Percentiles rank a stretch among this genome's conserved stretches.
Conservation (phyloP, 1,140 invertebrate genomes). For the Augochlora pura region DNA sequence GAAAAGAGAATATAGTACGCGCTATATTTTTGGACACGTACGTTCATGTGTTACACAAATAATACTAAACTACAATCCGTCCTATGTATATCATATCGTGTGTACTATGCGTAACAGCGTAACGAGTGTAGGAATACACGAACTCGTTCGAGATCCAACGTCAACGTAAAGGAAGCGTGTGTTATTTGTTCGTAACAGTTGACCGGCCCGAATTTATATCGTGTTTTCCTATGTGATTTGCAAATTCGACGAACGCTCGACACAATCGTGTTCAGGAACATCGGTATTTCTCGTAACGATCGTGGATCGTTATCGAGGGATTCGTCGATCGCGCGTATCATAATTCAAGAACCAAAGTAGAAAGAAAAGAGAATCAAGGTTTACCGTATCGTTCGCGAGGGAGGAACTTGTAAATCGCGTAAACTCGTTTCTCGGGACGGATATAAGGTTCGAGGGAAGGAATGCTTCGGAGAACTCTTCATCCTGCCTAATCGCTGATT, state of each 20-base stretch:
- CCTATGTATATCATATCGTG: no score
- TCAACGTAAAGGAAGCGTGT: conserved; percentile 9
- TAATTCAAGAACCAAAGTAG: no score
- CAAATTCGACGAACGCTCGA: conserved; percentile 62
- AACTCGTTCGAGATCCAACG: conserved; percentile 29
- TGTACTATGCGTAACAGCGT: no score
- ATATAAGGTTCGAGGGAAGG: not conserved
- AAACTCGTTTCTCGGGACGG: not conserved
- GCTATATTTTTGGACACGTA: no score
- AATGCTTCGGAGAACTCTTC: conserved; percentile 66
- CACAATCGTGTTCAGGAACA: not conserved
- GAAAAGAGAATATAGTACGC: no score
- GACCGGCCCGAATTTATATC: conserved; percentile 73
- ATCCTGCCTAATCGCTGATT: conserved; percentile 66
- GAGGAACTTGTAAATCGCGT: not conserved
- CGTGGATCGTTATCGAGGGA: not conserved
- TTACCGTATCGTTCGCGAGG: not conserved
- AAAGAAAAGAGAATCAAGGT: no score
- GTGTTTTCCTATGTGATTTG: conserved; percentile 66
- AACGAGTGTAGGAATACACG: conserved; percentile 57
- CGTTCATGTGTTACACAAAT: no score
- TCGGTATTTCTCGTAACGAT: not conserved
- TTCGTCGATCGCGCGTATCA: no score
- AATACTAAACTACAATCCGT: no score
- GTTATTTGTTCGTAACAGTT: conserved; percentile 50